Percentiles rank a stretch among this genome's conserved stretches.
Evolutionary conservation across 2,797 vertebrate species (phyloP).

Genomic region (Sebastes nivosus): DNA sequence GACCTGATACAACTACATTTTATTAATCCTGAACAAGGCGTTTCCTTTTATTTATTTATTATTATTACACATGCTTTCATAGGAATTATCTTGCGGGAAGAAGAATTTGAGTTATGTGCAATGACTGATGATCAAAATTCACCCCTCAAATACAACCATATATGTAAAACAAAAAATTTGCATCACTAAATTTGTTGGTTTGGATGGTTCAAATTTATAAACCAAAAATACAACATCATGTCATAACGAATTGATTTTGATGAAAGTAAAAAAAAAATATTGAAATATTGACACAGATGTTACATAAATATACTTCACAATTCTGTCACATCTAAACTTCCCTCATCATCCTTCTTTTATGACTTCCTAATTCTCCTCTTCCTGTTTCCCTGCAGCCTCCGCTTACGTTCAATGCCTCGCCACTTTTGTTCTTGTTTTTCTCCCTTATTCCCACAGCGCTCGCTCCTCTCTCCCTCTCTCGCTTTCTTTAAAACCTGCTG

Average conservation of each 20-base stretch:
- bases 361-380: background rate
- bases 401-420: background rate
- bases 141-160: background rate
- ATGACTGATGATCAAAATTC: background rate
- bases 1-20: background rate
- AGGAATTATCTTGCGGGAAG: background rate
- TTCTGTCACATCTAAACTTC: background rate
- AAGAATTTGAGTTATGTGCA: background rate
- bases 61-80: background rate
- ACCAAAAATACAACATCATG: background rate
- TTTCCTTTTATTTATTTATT: background rate
- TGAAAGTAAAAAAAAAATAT: background rate
- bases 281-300: background rate
- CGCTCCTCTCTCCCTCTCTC: background rate
- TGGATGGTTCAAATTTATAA: background rate
- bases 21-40: background rate
- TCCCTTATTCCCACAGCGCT: background rate
- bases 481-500: background rate
- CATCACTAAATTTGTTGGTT: too few species aligned
- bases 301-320: background rate
- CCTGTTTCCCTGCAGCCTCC: constrained; percentile 9
- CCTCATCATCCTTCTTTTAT: background rate
- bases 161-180: too few species aligned
- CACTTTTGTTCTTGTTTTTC: background rate
- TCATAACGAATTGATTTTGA: background rate